These are phyloP conservation scores for Hydrozoanthus gracilis DNA, from an alignment of 92 coral and sea anemone species.

Conservation along the genomic window DNA sequence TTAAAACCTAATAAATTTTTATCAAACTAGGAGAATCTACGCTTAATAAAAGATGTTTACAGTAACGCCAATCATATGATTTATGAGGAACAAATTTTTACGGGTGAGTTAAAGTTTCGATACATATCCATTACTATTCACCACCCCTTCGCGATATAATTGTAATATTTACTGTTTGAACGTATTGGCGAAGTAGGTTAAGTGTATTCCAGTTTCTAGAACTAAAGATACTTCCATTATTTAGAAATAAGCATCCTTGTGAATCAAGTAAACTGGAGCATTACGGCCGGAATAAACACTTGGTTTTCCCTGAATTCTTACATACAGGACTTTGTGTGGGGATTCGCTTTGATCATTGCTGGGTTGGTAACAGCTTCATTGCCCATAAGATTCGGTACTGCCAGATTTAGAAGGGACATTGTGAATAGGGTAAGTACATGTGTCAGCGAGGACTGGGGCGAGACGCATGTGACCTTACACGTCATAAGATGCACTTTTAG, in stretches of 20 bases:
- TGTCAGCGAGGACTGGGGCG: too few relatives aligned
- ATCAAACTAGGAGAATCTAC: not conserved
- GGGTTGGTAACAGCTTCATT: constrained; percentile 63
- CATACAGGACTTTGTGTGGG: constrained; percentile 88
- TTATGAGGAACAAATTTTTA: not conserved
- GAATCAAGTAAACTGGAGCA: not conserved
- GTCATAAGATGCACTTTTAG: too few relatives aligned
- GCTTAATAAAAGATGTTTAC: not conserved
- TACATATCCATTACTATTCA: too few relatives aligned
- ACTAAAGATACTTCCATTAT: too few relatives aligned
- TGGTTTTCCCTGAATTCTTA: not conserved
- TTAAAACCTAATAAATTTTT: not conserved
- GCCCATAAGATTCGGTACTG: constrained; percentile 76
- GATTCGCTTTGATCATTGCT: constrained; percentile 74
- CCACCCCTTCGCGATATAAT: too few relatives aligned
- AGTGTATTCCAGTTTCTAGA: too few relatives aligned
- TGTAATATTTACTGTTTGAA: too few relatives aligned
- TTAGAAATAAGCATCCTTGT: not conserved
- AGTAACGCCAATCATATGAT: not conserved
- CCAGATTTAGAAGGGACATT: constrained; percentile 65
- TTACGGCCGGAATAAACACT: too few relatives aligned
- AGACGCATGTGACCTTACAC: too few relatives aligned
- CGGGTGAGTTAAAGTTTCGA: too few relatives aligned
- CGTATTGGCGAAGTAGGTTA: too few relatives aligned
- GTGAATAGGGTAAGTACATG: constrained; percentile 70